Conservation (phyloP, 2,888 invertebrate genomes). For the Andricus curvator region DNA sequence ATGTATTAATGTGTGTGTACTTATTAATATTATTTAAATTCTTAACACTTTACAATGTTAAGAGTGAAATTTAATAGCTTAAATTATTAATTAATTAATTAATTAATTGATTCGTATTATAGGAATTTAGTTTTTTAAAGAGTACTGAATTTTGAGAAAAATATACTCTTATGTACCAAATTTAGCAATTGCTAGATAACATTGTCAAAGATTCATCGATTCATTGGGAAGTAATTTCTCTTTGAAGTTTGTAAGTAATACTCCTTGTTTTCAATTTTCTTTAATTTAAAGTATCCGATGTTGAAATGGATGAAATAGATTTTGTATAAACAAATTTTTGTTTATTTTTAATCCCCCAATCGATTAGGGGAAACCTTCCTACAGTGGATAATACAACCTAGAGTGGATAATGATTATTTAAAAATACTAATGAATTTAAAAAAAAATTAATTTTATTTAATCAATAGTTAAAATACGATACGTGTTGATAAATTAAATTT, state of each 20-base stretch:
- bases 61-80: not conserved
- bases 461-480: too few relatives aligned
- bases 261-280: not conserved
- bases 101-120: not conserved
- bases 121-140: not conserved
- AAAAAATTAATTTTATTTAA: too few relatives aligned
- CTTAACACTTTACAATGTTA: not conserved
- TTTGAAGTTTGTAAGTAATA: constrained; percentile 23
- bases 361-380: too few relatives aligned
- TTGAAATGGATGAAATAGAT: constrained; percentile 14
- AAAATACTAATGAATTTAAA: too few relatives aligned
- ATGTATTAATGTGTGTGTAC: not conserved
- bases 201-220: not conserved
- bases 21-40: not conserved
- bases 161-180: not conserved
- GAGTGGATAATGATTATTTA: too few relatives aligned
- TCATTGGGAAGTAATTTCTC: constrained; percentile 3
- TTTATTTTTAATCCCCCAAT: too few relatives aligned
- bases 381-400: too few relatives aligned
- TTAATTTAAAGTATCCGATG: constrained; percentile 2
- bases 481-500: too few relatives aligned
- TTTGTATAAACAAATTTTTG: not conserved
- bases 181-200: not conserved
- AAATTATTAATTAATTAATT: too few relatives aligned
- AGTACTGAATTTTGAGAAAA: not conserved